These are phyloP conservation scores for Druon quercuslanigerum DNA, from an alignment of 1,140 invertebrate genomes.

Conservation along the genomic window DNA sequence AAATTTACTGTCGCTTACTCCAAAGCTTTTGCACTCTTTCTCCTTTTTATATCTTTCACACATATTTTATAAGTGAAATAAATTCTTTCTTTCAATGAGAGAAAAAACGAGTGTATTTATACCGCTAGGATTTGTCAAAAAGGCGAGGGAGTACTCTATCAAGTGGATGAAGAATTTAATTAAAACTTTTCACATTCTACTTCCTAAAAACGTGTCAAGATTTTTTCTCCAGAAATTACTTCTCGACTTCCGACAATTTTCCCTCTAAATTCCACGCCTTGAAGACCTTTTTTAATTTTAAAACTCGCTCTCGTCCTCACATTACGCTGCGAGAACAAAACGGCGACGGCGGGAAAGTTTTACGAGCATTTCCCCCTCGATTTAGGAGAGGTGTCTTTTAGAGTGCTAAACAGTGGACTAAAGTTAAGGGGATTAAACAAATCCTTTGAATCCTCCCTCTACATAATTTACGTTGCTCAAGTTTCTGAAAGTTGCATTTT, in stretches of 20 bases:
- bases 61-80: neutral
- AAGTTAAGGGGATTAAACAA: constrained; percentile 26
- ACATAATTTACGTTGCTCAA: constrained; percentile 28
- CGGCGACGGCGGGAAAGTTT: constrained; percentile 14
- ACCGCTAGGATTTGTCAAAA: neutral
- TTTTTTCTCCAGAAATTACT: constrained; percentile 23
- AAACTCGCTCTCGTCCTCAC: constrained; percentile 10
- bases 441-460: constrained; percentile 17
- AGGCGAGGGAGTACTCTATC: neutral
- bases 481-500: constrained; percentile 30
- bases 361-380: constrained; percentile 29
- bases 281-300: constrained; percentile 22
- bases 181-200: constrained; percentile 31
- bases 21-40: neutral
- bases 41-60: neutral
- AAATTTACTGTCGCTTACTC: neutral
- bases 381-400: constrained; percentile 28
- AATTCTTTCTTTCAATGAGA: neutral
- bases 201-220: constrained; percentile 26
- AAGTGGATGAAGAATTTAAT: constrained; percentile 28
- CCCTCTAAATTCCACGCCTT: constrained; percentile 20
- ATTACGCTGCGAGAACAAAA: constrained; percentile 24
- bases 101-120: neutral
- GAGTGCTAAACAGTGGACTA: constrained; percentile 25
- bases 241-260: constrained; percentile 30